Conservation (phyloP, 64 coral and sea anemone species). For the Stylophora pistillata region DNA sequence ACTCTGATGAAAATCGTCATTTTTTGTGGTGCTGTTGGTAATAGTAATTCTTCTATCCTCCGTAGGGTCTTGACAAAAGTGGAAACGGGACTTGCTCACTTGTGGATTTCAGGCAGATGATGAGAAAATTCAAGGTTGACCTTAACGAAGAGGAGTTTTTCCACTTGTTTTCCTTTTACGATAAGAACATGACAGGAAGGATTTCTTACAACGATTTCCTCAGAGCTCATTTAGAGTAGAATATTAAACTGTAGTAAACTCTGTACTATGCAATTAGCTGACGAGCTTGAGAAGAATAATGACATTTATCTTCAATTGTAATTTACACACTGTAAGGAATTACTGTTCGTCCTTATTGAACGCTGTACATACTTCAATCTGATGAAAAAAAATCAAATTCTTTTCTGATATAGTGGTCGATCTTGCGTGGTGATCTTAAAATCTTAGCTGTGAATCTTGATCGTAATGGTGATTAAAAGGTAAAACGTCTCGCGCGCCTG, state of each 20-base stretch:
- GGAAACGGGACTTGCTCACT: constrained; percentile 64
- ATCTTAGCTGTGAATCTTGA: neutral
- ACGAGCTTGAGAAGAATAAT: neutral
- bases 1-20: no score
- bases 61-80: constrained; percentile 62
- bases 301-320: neutral
- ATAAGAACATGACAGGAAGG: constrained; percentile 78
- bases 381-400: neutral
- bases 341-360: neutral
- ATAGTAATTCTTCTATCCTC: neutral
- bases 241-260: neutral
- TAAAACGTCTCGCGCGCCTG: no score
- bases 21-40: no score
- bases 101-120: constrained; percentile 72
- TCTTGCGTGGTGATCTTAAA: neutral
- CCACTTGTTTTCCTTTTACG: constrained; percentile 84
- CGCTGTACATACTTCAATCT: neutral
- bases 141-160: constrained; percentile 92
- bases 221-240: constrained; percentile 74
- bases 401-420: neutral
- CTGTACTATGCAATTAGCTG: no score
- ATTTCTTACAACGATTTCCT: constrained; percentile 86
- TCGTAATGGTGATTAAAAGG: no score
- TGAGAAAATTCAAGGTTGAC: constrained; percentile 79
- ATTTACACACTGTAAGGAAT: neutral